phyloP scores from a whole-genome alignment of 1,140 invertebrate genomes.

The Trinorchestia longiramus region DNA sequence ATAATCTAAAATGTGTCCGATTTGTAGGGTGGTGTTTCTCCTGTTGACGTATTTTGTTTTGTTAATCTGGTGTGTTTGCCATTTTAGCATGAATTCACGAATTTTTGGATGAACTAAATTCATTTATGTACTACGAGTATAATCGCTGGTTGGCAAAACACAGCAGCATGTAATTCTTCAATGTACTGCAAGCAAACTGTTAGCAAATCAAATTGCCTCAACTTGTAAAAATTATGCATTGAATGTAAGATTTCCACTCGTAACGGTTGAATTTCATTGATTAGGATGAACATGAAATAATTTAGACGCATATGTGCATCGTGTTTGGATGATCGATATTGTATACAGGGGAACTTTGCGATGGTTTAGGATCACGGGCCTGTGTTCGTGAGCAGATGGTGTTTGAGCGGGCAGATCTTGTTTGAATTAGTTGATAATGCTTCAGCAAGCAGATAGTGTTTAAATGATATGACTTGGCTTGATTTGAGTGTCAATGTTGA shows the following conservation, averaged over 20 bases:
- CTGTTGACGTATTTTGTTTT: neutral
- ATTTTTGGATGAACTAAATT: neutral
- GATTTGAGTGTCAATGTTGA: neutral
- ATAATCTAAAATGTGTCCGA: neutral
- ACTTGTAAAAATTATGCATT: neutral
- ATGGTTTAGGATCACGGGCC: neutral
- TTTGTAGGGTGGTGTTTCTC: neutral
- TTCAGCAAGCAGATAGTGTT: neutral
- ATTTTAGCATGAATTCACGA: neutral
- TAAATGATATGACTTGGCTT: neutral
- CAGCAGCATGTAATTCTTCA: neutral
- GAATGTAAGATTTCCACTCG: neutral
- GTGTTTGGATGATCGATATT: neutral
- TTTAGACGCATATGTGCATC: no score
- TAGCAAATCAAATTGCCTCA: neutral
- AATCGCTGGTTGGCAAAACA: neutral
- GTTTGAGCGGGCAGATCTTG: neutral
- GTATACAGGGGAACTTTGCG: neutral
- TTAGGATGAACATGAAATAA: no score
- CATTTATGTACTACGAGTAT: neutral
- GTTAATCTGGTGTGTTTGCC: neutral
- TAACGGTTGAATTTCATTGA: neutral
- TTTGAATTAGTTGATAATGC: no score
- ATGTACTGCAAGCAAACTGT: neutral
- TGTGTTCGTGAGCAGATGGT: neutral